Conservation (phyloP, 2,113 vertebrate species). For the Suricata suricatta region DNA sequence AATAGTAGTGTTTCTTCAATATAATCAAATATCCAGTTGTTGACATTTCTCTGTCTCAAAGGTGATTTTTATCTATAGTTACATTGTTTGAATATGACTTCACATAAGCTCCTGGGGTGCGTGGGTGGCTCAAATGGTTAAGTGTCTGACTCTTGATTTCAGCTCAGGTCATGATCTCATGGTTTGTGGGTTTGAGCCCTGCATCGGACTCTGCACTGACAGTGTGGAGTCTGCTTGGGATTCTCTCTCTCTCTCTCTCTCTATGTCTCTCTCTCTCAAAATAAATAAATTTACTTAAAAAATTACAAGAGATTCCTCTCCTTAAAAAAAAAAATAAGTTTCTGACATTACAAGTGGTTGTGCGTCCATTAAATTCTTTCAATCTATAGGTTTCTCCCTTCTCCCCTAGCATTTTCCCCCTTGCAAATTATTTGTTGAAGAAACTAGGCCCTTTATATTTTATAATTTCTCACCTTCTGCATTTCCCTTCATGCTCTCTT, state of each 20-base stretch:
- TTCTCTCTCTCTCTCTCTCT: too few relatives aligned
- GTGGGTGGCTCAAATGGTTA: too few relatives aligned
- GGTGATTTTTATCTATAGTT: constrained; percentile 4
- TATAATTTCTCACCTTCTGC: neutral
- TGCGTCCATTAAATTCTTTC: neutral
- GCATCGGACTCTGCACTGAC: too few relatives aligned
- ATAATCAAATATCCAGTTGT: neutral
- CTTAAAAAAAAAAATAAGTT: neutral
- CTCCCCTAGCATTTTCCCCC: neutral
- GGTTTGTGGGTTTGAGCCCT: too few relatives aligned
- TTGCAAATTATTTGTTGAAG: neutral
- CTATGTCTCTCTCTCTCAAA: too few relatives aligned
- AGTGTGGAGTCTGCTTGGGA: too few relatives aligned
- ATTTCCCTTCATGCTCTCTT: neutral
- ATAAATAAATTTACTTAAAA: too few relatives aligned
- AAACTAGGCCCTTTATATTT: neutral
- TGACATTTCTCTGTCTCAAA: neutral
- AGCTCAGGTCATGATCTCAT: too few relatives aligned
- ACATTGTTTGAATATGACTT: neutral
- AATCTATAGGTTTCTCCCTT: neutral
- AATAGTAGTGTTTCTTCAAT: constrained; percentile 5
- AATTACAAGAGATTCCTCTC: too few relatives aligned
- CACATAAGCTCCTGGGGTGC: neutral
- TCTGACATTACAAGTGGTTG: neutral
- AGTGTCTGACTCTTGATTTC: too few relatives aligned